A percentile compares a stretch with the other conserved stretches of the same genome.
Evolutionary conservation across 2,797 vertebrate genomes (phyloP).

Genomic region (Thalassophryne amazonica): DNA sequence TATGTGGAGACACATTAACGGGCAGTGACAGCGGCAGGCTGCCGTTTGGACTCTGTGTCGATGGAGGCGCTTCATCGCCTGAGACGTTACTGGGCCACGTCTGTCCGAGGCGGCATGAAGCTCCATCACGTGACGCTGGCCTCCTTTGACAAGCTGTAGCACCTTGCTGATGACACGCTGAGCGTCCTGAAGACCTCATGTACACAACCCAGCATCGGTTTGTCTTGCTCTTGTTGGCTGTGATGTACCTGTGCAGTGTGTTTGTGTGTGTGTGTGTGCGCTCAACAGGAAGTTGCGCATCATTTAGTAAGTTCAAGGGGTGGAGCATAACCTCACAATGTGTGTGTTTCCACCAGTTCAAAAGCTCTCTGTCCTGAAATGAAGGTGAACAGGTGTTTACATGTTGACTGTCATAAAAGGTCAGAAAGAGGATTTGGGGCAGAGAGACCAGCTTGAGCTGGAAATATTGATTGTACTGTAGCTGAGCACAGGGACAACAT

Average conservation of each 20-base stretch:
- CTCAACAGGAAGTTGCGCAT: too few relatives aligned
- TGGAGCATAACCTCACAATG: neutral
- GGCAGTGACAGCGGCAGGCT: constrained; percentile 59
- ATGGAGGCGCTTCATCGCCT: constrained; percentile 79
- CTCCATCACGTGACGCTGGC: constrained; percentile 77
- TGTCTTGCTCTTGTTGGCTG: constrained; percentile 76
- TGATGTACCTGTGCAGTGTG: constrained; percentile 70
- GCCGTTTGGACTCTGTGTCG: constrained; percentile 60
- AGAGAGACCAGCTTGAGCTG: constrained; percentile 50
- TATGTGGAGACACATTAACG: constrained; percentile 52
- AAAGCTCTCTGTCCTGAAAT: neutral
- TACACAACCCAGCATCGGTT: constrained; percentile 82
- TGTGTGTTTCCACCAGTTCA: neutral
- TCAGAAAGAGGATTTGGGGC: constrained; percentile 51
- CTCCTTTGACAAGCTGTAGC: constrained; percentile 84
- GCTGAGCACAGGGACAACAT: constrained; percentile 52
- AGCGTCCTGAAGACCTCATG: constrained; percentile 64
- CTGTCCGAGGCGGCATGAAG: constrained; percentile 79
- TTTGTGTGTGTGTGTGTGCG: neutral
- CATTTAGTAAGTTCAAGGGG: neutral
- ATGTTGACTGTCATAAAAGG: constrained; percentile 38
- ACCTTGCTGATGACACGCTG: constrained; percentile 75
- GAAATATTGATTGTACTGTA: constrained; percentile 62
- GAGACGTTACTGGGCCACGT: constrained; percentile 88
- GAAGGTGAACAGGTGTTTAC: constrained; percentile 22